Evolutionary conservation across 1,140 invertebrate genomes (phyloP), one percentile per base, ranked within the genome.

Genomic region (Euglossa dilemma): DNA sequence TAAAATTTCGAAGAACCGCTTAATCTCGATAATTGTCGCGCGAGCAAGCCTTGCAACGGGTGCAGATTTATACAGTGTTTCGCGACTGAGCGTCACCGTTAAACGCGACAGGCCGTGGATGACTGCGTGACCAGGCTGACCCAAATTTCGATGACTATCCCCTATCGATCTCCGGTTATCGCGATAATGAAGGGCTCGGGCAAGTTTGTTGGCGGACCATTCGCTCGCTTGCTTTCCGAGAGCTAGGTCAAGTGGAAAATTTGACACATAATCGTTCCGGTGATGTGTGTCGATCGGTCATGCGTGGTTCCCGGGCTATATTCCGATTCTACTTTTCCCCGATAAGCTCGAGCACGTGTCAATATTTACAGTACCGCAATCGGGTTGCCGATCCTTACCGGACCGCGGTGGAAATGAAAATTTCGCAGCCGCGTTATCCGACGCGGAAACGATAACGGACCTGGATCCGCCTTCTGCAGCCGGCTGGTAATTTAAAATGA

Each of bases 111-210:
- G 61, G 63, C 73, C 47, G 63, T 89, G 84, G 80, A 89, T 89
- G 87, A 79, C 50, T 86, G 52, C 52, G 28, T 47, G 45, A 43
- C 70, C 14, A 70, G 76, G 25, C 66, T 85, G 78, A 83, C 84
- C 87, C 79, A 89, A 67, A 88, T 89, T 70, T 86, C 84, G 84
- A 89, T 88, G 87, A 86, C 87, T 80, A 88, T 88, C 75, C 63
- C 45, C 61, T 71, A 88, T 89, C 80, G 87, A 88, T 84, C 84
- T 45, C 47, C 12, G 14, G 74, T 80, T 77, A 74, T 69, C 77
- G 70, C 18, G 54, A 72, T 89, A 88, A 89, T 88, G 73, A 73
- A 88, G 87, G 73, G 80, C 77, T 74, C 63, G 78, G 86, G 84
- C 73, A 78, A 84, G 77, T 88, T 88, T 84, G 73, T 77, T 63